Conservation (phyloP, 2,113 vertebrate species). For the Propithecus coquereli region DNA sequence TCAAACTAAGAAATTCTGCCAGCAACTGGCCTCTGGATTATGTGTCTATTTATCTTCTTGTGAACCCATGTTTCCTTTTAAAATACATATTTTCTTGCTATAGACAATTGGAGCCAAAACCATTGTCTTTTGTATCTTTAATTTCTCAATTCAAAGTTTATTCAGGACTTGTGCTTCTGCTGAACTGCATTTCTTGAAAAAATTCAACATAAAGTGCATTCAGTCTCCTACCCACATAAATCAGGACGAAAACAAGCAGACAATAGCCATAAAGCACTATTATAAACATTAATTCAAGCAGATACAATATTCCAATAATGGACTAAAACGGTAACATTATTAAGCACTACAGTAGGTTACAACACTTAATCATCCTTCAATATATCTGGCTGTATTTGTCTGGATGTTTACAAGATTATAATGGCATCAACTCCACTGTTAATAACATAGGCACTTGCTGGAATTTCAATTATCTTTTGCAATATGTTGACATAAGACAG, state of each 20-base stretch:
- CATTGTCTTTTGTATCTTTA: slow-evolving; percentile 40
- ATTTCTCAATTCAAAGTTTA: slow-evolving; percentile 56
- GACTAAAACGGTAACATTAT: slow-evolving; percentile 62
- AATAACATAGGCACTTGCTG: slow-evolving; percentile 53
- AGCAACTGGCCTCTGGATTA: slow-evolving; percentile 74
- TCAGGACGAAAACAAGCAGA: slow-evolving; percentile 69
- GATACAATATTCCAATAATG: slow-evolving; percentile 68
- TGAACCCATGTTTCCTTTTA: slow-evolving; percentile 45
- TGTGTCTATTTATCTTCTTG: slow-evolving; percentile 65
- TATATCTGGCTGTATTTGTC: slow-evolving; percentile 11
- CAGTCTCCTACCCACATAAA: slow-evolving; percentile 64
- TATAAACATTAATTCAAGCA: slow-evolving; percentile 72
- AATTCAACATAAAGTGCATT: slow-evolving; percentile 44
- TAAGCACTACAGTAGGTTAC: slow-evolving; percentile 57
- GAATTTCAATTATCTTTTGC: slow-evolving; percentile 69
- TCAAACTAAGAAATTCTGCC: slow-evolving; percentile 86
- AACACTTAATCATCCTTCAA: slow-evolving; percentile 70
- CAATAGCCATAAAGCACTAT: slow-evolving; percentile 54
- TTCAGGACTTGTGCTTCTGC: slow-evolving; percentile 8
- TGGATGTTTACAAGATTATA: slow-evolving; percentile 68
- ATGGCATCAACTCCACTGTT: slow-evolving; percentile 58
- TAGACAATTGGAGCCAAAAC: slow-evolving; percentile 62
- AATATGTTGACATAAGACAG: slow-evolving; percentile 45
- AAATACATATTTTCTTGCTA: slow-evolving; percentile 60
- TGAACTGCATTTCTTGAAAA: slow-evolving; percentile 39